These are phyloP conservation scores for Eublepharis macularius DNA, from an alignment of 2,113 vertebrate genomes.

Conservation along the genomic window DNA sequence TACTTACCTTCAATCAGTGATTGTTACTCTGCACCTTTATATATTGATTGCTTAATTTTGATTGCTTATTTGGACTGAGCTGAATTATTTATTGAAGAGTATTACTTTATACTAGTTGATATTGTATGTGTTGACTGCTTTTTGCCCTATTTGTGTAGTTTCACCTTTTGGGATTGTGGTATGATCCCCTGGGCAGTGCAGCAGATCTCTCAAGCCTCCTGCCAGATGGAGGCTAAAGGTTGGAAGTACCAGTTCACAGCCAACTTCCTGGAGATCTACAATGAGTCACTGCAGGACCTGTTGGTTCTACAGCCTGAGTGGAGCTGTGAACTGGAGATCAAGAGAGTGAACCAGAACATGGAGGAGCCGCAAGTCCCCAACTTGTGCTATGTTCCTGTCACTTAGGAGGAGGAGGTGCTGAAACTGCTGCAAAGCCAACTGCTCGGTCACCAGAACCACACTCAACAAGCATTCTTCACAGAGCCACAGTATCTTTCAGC, in stretches of 20 bases:
- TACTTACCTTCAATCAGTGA: too few species aligned
- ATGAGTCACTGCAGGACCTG: conserved; percentile 73
- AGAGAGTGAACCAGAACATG: conserved; percentile 55
- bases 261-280: conserved; percentile 78
- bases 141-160: too few species aligned
- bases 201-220: conserved; percentile 81
- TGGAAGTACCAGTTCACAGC: conserved; percentile 81
- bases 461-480: conserved; percentile 72
- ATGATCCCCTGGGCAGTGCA: conserved; percentile 87
- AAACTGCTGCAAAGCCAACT: conserved; percentile 66
- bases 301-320: conserved; percentile 59
- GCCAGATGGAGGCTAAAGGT: conserved; percentile 77
- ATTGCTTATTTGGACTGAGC: too few species aligned
- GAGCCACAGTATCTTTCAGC: conserved; percentile 78
- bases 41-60: too few species aligned
- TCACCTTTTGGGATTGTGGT: too few species aligned
- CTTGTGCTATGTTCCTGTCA: conserved; percentile 64
- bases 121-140: too few species aligned
- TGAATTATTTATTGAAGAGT: too few species aligned
- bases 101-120: too few species aligned
- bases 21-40: too few species aligned
- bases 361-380: conserved; percentile 72
- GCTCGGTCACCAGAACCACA: conserved; percentile 69
- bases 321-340: conserved; percentile 66
- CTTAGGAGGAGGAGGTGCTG: conserved; percentile 69